Evolutionary conservation across 1,140 invertebrate genomes (phyloP).

Genomic region (Solenopsis fugax): DNA sequence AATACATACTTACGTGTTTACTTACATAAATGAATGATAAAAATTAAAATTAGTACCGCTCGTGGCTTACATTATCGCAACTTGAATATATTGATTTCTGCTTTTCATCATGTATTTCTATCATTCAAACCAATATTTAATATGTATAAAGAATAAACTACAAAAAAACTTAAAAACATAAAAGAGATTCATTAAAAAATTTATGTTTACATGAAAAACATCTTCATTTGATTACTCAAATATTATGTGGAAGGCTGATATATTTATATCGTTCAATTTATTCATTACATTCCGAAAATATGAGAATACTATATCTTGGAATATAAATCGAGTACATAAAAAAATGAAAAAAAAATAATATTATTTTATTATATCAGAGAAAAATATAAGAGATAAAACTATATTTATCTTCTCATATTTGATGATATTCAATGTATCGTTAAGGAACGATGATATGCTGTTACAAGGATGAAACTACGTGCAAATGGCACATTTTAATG

Average conservation of each 20-base stretch:
- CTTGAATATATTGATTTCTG: neutral
- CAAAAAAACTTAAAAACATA: neutral
- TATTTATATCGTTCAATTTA: neutral
- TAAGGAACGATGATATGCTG: neutral
- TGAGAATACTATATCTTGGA: neutral
- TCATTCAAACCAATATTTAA: neutral
- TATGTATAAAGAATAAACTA: neutral
- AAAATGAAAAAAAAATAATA: neutral
- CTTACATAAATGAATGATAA: neutral
- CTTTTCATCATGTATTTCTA: neutral
- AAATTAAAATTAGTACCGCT: neutral
- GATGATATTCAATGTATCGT: neutral
- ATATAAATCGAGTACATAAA: neutral
- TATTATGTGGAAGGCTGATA: neutral
- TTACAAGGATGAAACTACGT: neutral
- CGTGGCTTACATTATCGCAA: constrained; percentile 24
- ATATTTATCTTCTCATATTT: neutral
- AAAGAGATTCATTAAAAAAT: neutral
- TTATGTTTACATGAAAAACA: neutral
- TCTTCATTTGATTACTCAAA: neutral
- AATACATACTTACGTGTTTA: neutral
- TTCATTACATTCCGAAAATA: neutral
- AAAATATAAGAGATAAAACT: neutral
- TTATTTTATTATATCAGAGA: neutral
- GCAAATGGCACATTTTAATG: neutral